Evolutionary conservation across 2,888 invertebrate genomes (phyloP).

Genomic region (Nomada lathburiana): DNA sequence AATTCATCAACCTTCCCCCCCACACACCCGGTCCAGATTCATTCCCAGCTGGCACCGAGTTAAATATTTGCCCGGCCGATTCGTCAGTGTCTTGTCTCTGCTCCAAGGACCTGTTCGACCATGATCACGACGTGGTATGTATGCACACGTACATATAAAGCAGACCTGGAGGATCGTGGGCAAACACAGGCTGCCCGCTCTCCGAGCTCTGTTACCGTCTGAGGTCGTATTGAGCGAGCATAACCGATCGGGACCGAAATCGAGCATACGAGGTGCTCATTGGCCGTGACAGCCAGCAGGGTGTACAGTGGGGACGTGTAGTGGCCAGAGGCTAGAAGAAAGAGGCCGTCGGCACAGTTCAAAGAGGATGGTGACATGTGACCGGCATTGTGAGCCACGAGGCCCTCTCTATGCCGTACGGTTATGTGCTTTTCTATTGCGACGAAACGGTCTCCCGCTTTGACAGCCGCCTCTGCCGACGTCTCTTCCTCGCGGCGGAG

Average conservation of each 20-base stretch:
- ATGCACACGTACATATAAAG: neutral
- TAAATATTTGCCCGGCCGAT: constrained; percentile 30
- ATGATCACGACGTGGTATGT: neutral
- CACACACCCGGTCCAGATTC: neutral
- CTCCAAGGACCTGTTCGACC: neutral
- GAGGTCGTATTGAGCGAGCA: constrained; percentile 44
- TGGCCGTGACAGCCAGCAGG: constrained; percentile 55
- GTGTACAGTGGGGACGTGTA: constrained; percentile 60
- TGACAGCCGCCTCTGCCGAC: constrained; percentile 72
- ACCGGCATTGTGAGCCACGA: constrained; percentile 77
- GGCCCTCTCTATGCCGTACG: constrained; percentile 63
- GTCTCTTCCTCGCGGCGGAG: constrained; percentile 47
- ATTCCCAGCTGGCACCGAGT: neutral
- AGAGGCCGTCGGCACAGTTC: constrained; percentile 75
- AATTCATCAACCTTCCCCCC: neutral
- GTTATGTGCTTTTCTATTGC: constrained; percentile 79
- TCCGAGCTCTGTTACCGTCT: constrained; percentile 21
- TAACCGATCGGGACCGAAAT: constrained; percentile 69
- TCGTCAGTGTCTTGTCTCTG: neutral
- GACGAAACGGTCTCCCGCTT: constrained; percentile 73
- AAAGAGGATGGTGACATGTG: constrained; percentile 80
- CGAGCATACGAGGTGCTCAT: constrained; percentile 66
- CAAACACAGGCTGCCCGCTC: constrained; percentile 27
- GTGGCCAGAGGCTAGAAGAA: constrained; percentile 71
- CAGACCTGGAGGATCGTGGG: too few relatives aligned